Evolutionary conservation across 2,113 vertebrate genomes (phyloP).

Genomic region (Megaceryle maxima): DNA sequence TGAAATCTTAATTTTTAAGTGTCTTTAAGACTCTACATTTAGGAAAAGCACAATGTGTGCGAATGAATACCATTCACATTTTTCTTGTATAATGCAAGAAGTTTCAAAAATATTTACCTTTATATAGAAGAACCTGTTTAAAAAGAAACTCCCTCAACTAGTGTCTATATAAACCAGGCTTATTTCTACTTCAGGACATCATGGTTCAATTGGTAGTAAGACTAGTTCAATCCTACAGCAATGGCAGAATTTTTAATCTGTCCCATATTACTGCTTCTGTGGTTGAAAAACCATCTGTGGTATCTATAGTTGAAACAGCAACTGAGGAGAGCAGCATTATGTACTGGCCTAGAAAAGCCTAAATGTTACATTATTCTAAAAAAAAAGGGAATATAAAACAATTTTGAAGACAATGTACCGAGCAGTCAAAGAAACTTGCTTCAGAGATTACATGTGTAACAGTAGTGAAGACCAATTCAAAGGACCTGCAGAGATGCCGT

Average conservation of each 20-base stretch:
- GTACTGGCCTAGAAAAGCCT: background rate
- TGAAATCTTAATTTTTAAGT: background rate
- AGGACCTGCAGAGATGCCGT: background rate
- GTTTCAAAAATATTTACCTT: background rate
- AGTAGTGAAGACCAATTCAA: background rate
- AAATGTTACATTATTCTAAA: background rate
- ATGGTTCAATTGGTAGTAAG: background rate
- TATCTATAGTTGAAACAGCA: background rate
- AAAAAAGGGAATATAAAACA: background rate
- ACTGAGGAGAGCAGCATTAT: background rate
- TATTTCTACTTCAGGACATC: background rate
- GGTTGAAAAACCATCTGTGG: background rate
- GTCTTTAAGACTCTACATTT: background rate
- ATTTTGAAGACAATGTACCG: background rate
- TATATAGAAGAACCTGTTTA: background rate
- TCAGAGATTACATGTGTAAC: background rate
- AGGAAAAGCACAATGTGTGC: background rate
- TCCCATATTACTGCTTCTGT: background rate
- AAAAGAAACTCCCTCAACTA: background rate
- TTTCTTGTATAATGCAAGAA: background rate
- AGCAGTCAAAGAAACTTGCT: background rate
- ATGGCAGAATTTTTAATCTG: background rate
- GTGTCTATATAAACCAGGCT: background rate
- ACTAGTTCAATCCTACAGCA: background rate
- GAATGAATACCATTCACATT: background rate